These are phyloP conservation scores for Drosophila prostipennis DNA, from an alignment of 2,888 invertebrate genomes.

Conservation along the genomic window DNA sequence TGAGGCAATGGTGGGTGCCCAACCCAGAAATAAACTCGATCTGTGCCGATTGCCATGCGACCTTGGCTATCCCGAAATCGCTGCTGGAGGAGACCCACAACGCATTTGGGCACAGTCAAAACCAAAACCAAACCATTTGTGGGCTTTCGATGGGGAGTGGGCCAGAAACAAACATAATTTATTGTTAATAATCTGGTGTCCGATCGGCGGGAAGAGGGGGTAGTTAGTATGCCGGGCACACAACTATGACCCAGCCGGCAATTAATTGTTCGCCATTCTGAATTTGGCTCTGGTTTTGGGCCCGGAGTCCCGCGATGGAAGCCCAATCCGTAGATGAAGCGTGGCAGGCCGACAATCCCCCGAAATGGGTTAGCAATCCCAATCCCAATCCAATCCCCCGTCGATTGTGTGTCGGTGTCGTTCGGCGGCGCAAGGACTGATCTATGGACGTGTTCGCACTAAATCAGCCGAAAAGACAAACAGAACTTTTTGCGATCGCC, in stretches of 20 bases:
- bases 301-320: background rate
- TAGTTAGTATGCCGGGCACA: conserved; percentile 63
- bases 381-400: background rate
- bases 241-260: conserved; percentile 43
- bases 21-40: conserved; percentile 14
- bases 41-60: conserved; percentile 5
- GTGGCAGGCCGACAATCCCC: conserved; percentile 14
- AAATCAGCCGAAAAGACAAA: conserved; percentile 3
- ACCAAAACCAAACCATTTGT: background rate
- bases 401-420: conserved; percentile 1
- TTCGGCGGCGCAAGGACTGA: conserved; percentile 10
- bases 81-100: conserved; percentile 8
- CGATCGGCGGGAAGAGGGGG: conserved; percentile 1
- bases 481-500: conserved; percentile 1
- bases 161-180: conserved; percentile 69
- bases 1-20: conserved; percentile 2
- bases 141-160: conserved; percentile 6
- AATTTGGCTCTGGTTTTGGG: background rate
- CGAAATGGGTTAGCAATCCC: conserved; percentile 22
- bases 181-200: conserved; percentile 65
- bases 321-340: conserved; percentile 6
- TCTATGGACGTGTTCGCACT: conserved; percentile 10
- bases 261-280: conserved; percentile 22
- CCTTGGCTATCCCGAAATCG: conserved; percentile 41
- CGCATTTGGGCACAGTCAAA: conserved; percentile 43